phyloP scores from a whole-genome alignment of 1,140 invertebrate species.

The Oncopeltus fasciatus region DNA sequence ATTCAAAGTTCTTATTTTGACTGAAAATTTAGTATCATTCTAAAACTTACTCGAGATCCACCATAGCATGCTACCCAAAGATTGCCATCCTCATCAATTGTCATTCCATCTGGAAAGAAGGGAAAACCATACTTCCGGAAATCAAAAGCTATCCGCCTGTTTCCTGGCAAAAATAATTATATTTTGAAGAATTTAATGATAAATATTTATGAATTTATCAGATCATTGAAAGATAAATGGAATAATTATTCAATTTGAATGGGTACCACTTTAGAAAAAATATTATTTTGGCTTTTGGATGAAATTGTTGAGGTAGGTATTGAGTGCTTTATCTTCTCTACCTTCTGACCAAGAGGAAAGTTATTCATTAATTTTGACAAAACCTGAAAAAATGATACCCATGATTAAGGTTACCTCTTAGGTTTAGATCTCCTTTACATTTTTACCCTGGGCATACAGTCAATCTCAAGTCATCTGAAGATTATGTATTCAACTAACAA shows the following conservation, averaged over 20 bases:
- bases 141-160: conserved; percentile 32
- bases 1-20: background rate
- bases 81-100: conserved; percentile 46
- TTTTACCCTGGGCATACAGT: too few relatives aligned
- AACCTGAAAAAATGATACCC: too few relatives aligned
- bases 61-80: conserved; percentile 50
- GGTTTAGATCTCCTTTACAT: too few relatives aligned
- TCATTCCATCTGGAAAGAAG: conserved; percentile 53
- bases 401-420: too few relatives aligned
- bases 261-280: background rate
- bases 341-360: background rate
- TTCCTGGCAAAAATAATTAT: conserved; percentile 26
- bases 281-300: background rate
- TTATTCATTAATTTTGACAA: background rate
- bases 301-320: background rate
- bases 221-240: background rate
- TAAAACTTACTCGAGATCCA: conserved; percentile 26
- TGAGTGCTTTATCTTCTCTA: background rate
- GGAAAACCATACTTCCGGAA: conserved; percentile 30
- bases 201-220: background rate
- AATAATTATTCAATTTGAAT: background rate
- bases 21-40: background rate
- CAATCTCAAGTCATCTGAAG: too few relatives aligned
- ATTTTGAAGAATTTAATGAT: background rate
- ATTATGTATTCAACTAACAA: too few relatives aligned